Percentiles rank a stretch among this genome's conserved stretches.
Evolutionary conservation across 92 coral and sea anemone species (phyloP).

Genomic region (Pocillopora meandrina): DNA sequence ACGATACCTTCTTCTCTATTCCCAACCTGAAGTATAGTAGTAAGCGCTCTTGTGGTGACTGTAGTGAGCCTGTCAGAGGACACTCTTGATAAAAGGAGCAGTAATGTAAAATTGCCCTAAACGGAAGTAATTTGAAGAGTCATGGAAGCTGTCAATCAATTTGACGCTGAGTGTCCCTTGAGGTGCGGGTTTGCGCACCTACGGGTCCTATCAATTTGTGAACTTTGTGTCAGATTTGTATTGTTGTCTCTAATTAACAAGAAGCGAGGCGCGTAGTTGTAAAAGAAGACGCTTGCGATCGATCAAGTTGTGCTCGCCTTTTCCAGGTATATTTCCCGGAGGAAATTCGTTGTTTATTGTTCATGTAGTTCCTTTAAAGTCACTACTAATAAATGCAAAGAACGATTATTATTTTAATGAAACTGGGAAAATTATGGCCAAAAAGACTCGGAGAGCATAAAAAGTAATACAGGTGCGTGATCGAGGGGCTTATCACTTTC

Average conservation of each 20-base stretch:
- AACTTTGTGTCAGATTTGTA: no score
- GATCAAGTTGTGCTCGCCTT: no score
- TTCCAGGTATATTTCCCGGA: no score
- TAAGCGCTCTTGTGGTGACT: neutral
- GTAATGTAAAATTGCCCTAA: neutral
- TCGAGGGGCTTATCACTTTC: neutral
- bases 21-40: neutral
- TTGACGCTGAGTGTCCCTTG: neutral
- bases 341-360: no score
- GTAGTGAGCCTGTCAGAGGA: neutral
- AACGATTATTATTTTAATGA: neutral
- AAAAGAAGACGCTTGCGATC: no score
- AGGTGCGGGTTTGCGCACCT: no score
- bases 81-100: neutral
- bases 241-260: no score
- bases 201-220: no score
- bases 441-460: neutral
- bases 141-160: conserved; percentile 2
- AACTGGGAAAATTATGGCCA: neutral
- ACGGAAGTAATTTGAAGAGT: neutral
- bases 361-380: neutral
- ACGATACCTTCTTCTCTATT: neutral
- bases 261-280: no score
- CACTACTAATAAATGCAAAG: neutral
- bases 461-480: neutral